A percentile compares a stretch with the other conserved stretches of the same genome.
Conservation (phyloP, 1,140 invertebrate genomes). For the Zaprionus ornatus region DNA sequence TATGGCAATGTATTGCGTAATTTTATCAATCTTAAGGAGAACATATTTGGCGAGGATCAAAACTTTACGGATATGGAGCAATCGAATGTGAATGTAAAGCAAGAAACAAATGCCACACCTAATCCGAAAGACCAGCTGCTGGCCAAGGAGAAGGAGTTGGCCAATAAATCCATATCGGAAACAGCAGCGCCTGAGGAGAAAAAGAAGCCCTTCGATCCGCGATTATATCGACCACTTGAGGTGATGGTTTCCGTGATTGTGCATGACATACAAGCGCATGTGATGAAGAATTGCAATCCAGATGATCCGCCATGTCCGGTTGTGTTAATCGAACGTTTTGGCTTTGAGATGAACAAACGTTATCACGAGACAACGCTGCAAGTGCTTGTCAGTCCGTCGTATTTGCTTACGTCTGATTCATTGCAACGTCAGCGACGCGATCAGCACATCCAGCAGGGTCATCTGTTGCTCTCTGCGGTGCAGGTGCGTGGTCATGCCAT, state of each 20-base stretch:
- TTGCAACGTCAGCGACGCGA: constrained; percentile 88
- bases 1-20: constrained; percentile 95
- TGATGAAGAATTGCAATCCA: constrained; percentile 94
- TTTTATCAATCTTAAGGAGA: constrained; percentile 96
- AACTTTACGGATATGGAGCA: constrained; percentile 96
- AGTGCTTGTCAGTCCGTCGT: constrained; percentile 94
- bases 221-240: constrained; percentile 94
- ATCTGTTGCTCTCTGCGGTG: constrained; percentile 94
- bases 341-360: constrained; percentile 98
- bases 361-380: constrained; percentile 96
- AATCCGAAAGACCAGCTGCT: constrained; percentile 80
- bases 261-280: constrained; percentile 97
- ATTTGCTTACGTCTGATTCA: constrained; percentile 91
- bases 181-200: constrained; percentile 85
- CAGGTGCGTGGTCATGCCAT: constrained; percentile 98
- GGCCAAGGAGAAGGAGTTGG: constrained; percentile 79
- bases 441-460: constrained; percentile 93
- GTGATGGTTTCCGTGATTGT: constrained; percentile 97
- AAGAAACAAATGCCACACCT: constrained; percentile 50
- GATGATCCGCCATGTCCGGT: constrained; percentile 95
- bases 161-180: constrained; percentile 86
- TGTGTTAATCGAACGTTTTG: constrained; percentile 94
- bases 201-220: constrained; percentile 90
- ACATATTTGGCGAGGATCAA: constrained; percentile 98
- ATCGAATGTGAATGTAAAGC: constrained; percentile 79